Evolutionary conservation across 2,113 vertebrate species (phyloP).

Genomic region (Sminthopsis crassicaudata): DNA sequence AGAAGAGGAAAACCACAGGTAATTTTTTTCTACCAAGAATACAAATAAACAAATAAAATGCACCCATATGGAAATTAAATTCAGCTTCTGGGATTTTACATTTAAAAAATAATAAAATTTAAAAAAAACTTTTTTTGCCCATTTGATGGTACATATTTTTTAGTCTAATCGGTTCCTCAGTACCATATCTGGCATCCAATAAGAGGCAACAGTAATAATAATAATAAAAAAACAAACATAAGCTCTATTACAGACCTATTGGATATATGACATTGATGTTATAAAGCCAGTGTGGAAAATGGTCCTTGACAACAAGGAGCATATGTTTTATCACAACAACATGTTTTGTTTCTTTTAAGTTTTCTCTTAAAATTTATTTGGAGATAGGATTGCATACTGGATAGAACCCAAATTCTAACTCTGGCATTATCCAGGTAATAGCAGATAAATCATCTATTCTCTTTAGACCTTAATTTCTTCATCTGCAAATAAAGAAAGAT

Average conservation of each 20-base stretch:
- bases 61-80: neutral
- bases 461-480: neutral
- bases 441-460: neutral
- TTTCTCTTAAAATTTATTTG: neutral
- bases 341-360: neutral
- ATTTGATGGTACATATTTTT: neutral
- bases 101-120: neutral
- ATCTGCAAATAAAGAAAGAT: neutral
- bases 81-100: slow-evolving; percentile 9
- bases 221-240: neutral
- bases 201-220: neutral
- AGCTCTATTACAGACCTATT: neutral
- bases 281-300: neutral
- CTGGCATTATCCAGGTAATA: neutral
- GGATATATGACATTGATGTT: neutral
- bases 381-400: neutral
- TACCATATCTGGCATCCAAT: neutral
- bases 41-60: neutral
- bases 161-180: neutral
- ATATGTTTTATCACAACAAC: neutral
- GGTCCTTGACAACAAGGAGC: neutral
- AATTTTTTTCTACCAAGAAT: slow-evolving; percentile 23
- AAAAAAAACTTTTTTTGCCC: neutral
- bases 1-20: neutral
- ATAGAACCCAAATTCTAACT: neutral